Percentiles rank a stretch among this genome's conserved stretches.
phyloP scores from a whole-genome alignment of 2,888 invertebrate species.

The Ichneumoninae sp. region DNA sequence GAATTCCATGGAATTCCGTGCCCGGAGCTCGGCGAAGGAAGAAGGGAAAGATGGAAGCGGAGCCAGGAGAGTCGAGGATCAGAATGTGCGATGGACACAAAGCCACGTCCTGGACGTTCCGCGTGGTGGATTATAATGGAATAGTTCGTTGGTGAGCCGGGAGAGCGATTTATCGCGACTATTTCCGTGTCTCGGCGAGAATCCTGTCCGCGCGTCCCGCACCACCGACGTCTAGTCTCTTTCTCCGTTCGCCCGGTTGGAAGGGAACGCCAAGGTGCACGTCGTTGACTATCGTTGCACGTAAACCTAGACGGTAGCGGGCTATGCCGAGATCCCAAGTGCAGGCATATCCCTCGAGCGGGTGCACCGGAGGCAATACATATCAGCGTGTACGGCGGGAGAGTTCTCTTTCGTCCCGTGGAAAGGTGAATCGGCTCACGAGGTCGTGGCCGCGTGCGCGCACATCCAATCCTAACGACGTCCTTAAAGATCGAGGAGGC shows the following conservation, averaged over 20 bases:
- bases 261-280: conserved; percentile 58
- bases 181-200: conserved; percentile 79
- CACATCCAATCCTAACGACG: conserved; percentile 81
- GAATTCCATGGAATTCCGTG: conserved; percentile 30
- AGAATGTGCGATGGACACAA: conserved; percentile 70
- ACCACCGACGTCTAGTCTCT: conserved; percentile 24
- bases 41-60: conserved; percentile 34
- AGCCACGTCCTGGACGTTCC: conserved; percentile 78
- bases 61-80: conserved; percentile 51
- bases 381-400: conserved; percentile 45
- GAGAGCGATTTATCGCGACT: conserved; percentile 82
- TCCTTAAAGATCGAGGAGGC: conserved; percentile 77
- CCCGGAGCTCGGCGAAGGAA: not conserved
- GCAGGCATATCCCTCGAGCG: conserved; percentile 31
- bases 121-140: conserved; percentile 82
- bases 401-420: conserved; percentile 60
- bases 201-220: conserved; percentile 41
- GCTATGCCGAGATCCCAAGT: conserved; percentile 38
- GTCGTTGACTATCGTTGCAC: conserved; percentile 41
- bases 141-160: conserved; percentile 78
- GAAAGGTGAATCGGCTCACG: conserved; percentile 78
- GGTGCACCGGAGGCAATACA: conserved; percentile 57
- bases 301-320: conserved; percentile 35
- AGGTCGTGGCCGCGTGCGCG: conserved; percentile 81
- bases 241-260: conserved; percentile 8